Percentiles rank a stretch among this genome's conserved stretches.
Evolutionary conservation across 1,140 invertebrate genomes (phyloP).

Genomic region (Hylaeus volcanicus): DNA sequence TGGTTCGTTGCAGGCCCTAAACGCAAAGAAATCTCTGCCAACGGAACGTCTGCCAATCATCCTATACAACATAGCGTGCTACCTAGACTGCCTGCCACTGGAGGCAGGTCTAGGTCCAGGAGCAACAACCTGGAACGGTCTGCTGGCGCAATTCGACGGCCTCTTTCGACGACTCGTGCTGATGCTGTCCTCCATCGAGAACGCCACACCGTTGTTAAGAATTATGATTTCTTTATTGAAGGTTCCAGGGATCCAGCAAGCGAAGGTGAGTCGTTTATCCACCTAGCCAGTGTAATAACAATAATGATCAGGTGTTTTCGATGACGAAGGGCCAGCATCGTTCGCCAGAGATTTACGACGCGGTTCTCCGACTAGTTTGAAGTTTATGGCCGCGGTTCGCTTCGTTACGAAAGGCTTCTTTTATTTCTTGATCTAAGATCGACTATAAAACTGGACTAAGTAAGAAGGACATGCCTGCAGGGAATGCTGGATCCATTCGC

Average conservation of each 20-base stretch:
- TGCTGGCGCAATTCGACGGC: conserved; percentile 91
- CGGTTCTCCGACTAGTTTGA: neutral
- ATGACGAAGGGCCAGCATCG: neutral
- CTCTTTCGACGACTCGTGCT: conserved; percentile 91
- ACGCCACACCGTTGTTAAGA: conserved; percentile 89
- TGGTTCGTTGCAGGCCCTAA: conserved; percentile 84
- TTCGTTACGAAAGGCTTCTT: neutral
- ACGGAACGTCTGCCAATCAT: conserved; percentile 88
- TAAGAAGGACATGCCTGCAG: conserved; percentile 69
- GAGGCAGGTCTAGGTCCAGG: conserved; percentile 88
- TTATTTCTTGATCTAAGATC: neutral
- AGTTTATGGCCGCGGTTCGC: neutral
- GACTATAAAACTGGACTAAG: neutral
- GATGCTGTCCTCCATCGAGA: conserved; percentile 86
- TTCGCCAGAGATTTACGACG: neutral
- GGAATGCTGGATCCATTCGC: conserved; percentile 96
- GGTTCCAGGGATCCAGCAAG: conserved; percentile 89
- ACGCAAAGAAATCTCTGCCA: conserved; percentile 92
- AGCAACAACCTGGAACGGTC: conserved; percentile 87
- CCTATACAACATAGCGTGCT: conserved; percentile 94
- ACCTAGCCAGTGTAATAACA: neutral
- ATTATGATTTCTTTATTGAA: conserved; percentile 93
- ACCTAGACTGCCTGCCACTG: conserved; percentile 94
- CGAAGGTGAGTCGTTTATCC: conserved; percentile 83
- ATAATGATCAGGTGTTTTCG: neutral